These are phyloP conservation scores for Eueides isabella DNA, from an alignment of 1,140 invertebrate species.

Conservation along the genomic window DNA sequence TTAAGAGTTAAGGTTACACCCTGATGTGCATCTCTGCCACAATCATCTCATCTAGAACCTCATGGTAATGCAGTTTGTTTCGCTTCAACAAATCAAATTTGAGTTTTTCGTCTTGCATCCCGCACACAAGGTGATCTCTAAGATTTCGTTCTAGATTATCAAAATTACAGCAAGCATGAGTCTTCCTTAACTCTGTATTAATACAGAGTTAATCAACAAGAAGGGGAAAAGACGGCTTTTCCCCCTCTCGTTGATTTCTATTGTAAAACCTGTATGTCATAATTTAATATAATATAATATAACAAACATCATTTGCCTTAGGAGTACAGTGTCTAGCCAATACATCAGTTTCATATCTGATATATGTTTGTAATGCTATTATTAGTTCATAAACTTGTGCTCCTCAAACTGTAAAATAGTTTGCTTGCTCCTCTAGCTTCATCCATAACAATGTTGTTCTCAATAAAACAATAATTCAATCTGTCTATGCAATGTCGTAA, in stretches of 20 bases:
- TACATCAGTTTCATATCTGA: slow-evolving; percentile 1
- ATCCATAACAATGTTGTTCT: background rate
- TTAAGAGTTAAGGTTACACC: background rate
- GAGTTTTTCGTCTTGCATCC: no score
- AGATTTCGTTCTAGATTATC: no score
- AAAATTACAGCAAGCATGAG: no score
- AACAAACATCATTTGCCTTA: background rate
- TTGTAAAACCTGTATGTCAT: slow-evolving; percentile 10
- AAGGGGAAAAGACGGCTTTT: no score
- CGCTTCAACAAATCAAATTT: slow-evolving; percentile 4
- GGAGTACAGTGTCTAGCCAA: slow-evolving; percentile 1
- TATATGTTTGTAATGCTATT: background rate
- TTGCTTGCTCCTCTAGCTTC: background rate
- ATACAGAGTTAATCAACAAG: no score
- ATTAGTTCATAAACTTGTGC: background rate
- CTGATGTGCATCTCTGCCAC: slow-evolving; percentile 8
- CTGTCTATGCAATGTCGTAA: background rate
- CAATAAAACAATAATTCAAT: background rate
- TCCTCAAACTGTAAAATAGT: background rate
- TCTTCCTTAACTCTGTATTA: slow-evolving; percentile 3
- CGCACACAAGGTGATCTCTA: no score
- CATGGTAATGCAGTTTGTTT: background rate
- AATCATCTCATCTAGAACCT: slow-evolving; percentile 9
- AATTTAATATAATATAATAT: no score
- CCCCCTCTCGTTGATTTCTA: no score